A percentile compares a stretch with the other conserved stretches of the same genome.
Conservation (phyloP, 2,797 vertebrate species). For the Loris lydekkerianus region DNA sequence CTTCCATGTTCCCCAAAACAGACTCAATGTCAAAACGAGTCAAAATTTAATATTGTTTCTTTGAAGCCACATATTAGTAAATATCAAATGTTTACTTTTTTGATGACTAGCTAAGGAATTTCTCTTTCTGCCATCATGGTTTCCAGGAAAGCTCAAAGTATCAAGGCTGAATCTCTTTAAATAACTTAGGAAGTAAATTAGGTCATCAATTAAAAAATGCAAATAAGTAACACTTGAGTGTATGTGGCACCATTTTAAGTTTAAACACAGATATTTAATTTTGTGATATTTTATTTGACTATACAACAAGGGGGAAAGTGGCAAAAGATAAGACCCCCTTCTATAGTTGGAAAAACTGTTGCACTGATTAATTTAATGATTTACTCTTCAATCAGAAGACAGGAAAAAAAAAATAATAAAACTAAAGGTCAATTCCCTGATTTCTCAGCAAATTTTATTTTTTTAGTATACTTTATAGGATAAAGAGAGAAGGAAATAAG, state of each 20-base stretch:
- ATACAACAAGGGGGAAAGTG: neutral
- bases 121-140: neutral
- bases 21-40: neutral
- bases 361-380: neutral
- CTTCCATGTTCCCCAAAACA: neutral
- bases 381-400: neutral
- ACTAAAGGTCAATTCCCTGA: neutral
- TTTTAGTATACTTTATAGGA: neutral
- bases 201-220: neutral
- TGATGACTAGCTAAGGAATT: neutral
- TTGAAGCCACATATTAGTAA: conserved; percentile 1
- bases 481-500: neutral
- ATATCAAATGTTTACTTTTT: neutral
- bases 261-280: neutral
- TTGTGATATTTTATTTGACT: neutral
- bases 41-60: conserved; percentile 27
- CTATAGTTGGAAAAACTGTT: neutral
- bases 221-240: neutral
- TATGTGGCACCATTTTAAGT: neutral
- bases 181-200: neutral
- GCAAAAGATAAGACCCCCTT: neutral
- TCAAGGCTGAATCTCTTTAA: neutral
- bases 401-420: neutral
- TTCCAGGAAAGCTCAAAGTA: neutral
- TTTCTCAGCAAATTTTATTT: neutral